Evolutionary conservation across 2,797 vertebrate species (phyloP), one percentile per base, ranked within the genome.

Genomic region (Schizothorax lantsangensis): DNA sequence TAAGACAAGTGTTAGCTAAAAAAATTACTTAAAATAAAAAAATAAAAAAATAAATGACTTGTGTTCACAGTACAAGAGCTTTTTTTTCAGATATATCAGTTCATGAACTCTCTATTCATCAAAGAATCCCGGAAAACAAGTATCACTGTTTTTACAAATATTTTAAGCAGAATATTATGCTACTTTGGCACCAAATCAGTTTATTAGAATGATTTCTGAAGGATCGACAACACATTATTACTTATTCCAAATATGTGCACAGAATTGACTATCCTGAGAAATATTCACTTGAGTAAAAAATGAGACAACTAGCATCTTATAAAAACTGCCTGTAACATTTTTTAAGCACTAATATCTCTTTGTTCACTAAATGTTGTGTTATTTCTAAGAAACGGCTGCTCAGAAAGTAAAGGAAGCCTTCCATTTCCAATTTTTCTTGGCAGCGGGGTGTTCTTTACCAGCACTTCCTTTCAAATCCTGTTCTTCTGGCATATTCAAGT

Each of bases 351-450:
- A 57, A 57, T 72, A 57, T 82, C 30, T 74, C 78, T 84, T 82
- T 79, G 62, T 88, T 38, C 59, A 23, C 30, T 1, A 73, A 59
- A 91, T 92, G 90, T 59, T 93, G 93, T 94, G 91, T 92, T 90
- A 87, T 92, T 92, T 92, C 88, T 88, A 89, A 64, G 86, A 89
- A 92, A 88, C 90, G 91, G 91, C 68, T 78, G 59, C 91, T 94
- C 92, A 91, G 89, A 93, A 92, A 92, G 88, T 93, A 89, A 91
- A 84, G 93, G 92, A 94, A 93, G 92, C 92, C 94, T 94, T 94
- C 93, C 92, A 92, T 92, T 93, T 59, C 91, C 93, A 94, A 93
- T 94, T 95, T 93, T 93, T 68, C 84, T 87, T 92, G 92, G 87
- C 93, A 93, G 93, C 93, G 92, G 93, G 91, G 91, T 90, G 91